These are phyloP conservation scores for Cancer borealis DNA, from an alignment of 2,888 invertebrate genomes.

Conservation along the genomic window DNA sequence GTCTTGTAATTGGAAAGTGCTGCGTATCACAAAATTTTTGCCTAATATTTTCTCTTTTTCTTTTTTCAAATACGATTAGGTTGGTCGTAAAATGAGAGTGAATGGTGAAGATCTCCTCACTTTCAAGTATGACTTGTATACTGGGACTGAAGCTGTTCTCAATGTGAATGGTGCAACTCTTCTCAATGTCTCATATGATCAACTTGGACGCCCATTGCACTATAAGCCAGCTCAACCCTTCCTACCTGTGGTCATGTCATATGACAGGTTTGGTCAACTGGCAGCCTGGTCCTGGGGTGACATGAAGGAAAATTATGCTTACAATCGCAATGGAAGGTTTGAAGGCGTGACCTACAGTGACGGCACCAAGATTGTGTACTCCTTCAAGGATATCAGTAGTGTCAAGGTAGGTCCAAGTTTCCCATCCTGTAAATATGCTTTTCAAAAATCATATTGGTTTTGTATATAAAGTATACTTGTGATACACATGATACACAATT, in stretches of 20 bases:
- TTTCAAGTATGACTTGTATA: constrained; percentile 95
- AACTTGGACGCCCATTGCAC: constrained; percentile 74
- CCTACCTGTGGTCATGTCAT: constrained; percentile 79
- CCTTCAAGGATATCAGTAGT: constrained; percentile 94
- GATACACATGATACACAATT: no score
- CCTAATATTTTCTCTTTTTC: background rate
- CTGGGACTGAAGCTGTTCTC: constrained; percentile 90
- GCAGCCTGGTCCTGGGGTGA: constrained; percentile 96
- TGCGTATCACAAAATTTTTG: background rate
- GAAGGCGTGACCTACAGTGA: constrained; percentile 95
- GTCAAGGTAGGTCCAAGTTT: constrained; percentile 83
- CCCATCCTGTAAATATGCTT: no score
- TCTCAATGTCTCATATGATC: constrained; percentile 77
- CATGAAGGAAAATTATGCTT: constrained; percentile 92
- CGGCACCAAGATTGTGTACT: constrained; percentile 93
- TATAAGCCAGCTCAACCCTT: constrained; percentile 77
- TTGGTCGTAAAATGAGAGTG: constrained; percentile 83
- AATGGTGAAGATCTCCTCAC: constrained; percentile 94
- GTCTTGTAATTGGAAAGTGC: no score
- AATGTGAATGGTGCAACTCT: constrained; percentile 71
- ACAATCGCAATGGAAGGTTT: constrained; percentile 92
- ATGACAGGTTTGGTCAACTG: constrained; percentile 93
- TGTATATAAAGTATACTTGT: no score
- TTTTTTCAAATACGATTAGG: constrained; percentile 47
- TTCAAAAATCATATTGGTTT: no score